phyloP scores from a whole-genome alignment of 64 coral and sea anemone genomes.

The Acropora tenuis region DNA sequence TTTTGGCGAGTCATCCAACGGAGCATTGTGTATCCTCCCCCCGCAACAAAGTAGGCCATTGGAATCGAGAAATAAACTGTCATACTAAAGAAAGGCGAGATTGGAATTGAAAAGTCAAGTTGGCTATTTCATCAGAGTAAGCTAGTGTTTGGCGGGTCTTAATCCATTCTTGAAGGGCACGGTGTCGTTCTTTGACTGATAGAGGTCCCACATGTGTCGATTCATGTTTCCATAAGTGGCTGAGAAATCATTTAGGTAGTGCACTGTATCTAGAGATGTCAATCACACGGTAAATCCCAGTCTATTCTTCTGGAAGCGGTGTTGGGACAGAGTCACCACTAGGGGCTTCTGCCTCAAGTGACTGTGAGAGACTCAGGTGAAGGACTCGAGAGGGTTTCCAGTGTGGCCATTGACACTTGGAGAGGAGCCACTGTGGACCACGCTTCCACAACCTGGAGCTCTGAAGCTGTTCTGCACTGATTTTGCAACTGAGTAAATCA shows the following conservation, averaged over 20 bases:
- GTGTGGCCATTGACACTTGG: constrained; percentile 8
- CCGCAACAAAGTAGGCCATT: constrained; percentile 50
- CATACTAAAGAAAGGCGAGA: constrained; percentile 38
- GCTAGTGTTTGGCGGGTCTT: constrained; percentile 22
- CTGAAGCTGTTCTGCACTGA: constrained; percentile 6
- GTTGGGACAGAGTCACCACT: constrained; percentile 1
- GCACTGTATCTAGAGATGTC: constrained; percentile 27
- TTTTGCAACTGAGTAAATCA: constrained; percentile 22
- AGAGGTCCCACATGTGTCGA: constrained; percentile 14
- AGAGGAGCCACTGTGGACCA: constrained; percentile 32
- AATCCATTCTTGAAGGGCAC: constrained; percentile 26
- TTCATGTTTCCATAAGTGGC: constrained; percentile 2
- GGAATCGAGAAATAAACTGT: constrained; percentile 46
- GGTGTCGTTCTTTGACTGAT: background rate
- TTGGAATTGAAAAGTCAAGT: constrained; percentile 7
- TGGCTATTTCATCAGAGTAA: constrained; percentile 58
- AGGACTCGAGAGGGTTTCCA: constrained; percentile 29
- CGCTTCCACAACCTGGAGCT: background rate
- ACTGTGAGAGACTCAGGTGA: constrained; percentile 17
- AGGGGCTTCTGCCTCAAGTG: constrained; percentile 22
- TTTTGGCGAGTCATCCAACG: constrained; percentile 41
- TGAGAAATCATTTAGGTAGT: constrained; percentile 31
- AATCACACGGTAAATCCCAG: constrained; percentile 29
- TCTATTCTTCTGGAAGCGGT: constrained; percentile 4
- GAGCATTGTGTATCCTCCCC: constrained; percentile 56